Percentiles rank a stretch among this genome's conserved stretches.
Conservation (phyloP, 2,113 vertebrate genomes). For the Pteruthius melanotis region DNA sequence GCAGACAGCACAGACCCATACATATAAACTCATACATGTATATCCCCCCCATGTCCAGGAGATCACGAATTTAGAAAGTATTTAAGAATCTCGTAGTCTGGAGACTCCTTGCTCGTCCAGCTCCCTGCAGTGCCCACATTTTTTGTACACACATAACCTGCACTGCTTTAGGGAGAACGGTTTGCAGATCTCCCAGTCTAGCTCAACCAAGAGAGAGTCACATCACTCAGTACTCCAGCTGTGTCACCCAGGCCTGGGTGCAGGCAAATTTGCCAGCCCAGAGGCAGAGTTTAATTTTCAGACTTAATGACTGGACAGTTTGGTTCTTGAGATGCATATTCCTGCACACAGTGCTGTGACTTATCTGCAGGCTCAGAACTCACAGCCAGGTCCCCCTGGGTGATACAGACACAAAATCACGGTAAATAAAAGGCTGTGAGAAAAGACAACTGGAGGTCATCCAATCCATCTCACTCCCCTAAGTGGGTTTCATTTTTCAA, state of each 20-base stretch:
- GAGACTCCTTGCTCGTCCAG: neutral
- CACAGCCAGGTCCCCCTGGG: neutral
- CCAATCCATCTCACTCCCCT: neutral
- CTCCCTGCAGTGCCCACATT: neutral
- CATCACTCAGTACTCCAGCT: neutral
- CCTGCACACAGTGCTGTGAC: neutral
- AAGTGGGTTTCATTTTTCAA: neutral
- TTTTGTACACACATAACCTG: neutral
- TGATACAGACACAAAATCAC: neutral
- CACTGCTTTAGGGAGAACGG: neutral
- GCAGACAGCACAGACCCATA: neutral
- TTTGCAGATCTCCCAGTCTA: neutral
- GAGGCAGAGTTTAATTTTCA: neutral
- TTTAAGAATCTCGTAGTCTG: neutral
- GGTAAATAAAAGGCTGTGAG: neutral
- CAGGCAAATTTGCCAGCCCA: neutral
- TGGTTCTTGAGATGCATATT: neutral
- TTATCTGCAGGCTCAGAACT: neutral
- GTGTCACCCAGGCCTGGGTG: neutral
- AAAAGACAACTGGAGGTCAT: neutral
- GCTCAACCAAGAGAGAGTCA: neutral
- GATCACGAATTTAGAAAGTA: neutral
- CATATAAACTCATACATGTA: neutral
- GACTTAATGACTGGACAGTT: neutral
- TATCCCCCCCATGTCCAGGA: neutral